Base-by-base conservation (phyloP, 53 echinoderm and acorn worm genomes). In the Hippasteria phrygiana region DNA sequence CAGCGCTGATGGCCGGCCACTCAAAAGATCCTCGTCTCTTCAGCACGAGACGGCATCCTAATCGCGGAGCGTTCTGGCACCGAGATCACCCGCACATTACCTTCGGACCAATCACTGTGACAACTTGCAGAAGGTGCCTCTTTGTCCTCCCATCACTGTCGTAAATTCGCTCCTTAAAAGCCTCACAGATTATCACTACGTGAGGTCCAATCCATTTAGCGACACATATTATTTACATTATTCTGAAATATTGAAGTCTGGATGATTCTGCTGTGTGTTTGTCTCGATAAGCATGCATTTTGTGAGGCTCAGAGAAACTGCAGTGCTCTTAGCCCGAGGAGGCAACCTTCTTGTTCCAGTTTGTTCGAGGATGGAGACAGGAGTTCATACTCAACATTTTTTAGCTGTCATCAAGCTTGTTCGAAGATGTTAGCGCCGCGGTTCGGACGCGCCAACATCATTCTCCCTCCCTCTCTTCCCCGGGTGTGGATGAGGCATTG, bases 381-480 rank as follows among this genome's bases (percentile, higher is more conserved):
- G 75, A 31, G 32, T 28, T 31, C 75, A 46, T 65, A 42, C 42
- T 82, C 64, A 65, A 82, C 70, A 47, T 71, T 85, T 70, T 51
- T 33, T 1, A 71, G 70, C 85, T 85, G 85, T 85, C 85, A 85
- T 70, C 85, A 46, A 70, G 71, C 85, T 85, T 85, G 85, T 85
- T 50, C 45, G 66, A 45, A 64, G 45, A 65, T 82, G 82, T 82
- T 66, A 40, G 64, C 82, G 66, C 64, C 14, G 29, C 82, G 31
- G 32, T 39, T 64, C 22, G 62, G 73, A 73, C 73, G 64, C 65
- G 64, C 66, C 82, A 82, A 64, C 82, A 42, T 53, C 73, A 67
- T 27, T 83, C 53, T 66, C 46, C 32, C 73, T 53, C 36, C 42
- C 35, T 29, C 39, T 71, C 38, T 38, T n/a, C n/a, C 10, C 20